phyloP scores from a whole-genome alignment of 2,888 invertebrate species.

The Parapristionchus giblindavisi region DNA sequence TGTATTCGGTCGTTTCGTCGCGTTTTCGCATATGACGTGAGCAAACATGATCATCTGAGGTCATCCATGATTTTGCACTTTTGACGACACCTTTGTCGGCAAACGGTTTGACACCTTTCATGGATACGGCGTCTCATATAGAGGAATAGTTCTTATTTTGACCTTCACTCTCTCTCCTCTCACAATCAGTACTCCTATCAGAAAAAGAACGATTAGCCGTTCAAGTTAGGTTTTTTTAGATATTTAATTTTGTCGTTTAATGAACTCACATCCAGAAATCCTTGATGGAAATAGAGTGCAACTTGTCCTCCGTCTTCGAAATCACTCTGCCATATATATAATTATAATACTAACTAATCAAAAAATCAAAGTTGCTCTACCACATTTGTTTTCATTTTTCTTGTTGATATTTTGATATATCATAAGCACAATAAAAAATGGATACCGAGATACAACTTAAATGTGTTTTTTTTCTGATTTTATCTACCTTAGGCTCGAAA shows the following conservation, averaged over 20 bases:
- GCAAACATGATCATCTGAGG: too few relatives aligned
- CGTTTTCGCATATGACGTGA: too few relatives aligned
- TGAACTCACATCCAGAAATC: neutral
- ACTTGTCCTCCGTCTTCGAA: slow-evolving; percentile 16
- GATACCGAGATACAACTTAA: neutral
- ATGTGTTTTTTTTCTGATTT: neutral
- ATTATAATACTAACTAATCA: neutral
- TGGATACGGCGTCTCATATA: too few relatives aligned
- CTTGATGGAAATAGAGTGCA: neutral
- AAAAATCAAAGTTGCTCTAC: neutral
- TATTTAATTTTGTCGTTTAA: neutral
- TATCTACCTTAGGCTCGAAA: neutral
- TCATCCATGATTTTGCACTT: too few relatives aligned
- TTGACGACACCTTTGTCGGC: too few relatives aligned
- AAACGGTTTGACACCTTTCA: too few relatives aligned
- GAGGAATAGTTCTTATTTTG: too few relatives aligned
- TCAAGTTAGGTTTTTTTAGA: neutral
- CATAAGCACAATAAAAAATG: neutral
- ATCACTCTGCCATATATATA: neutral
- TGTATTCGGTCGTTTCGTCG: too few relatives aligned
- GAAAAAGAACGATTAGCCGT: neutral
- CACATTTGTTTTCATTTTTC: neutral
- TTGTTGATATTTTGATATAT: neutral
- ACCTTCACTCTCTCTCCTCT: too few relatives aligned
- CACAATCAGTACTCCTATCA: too few relatives aligned